Percentiles rank a stretch among this genome's conserved stretches.
These are phyloP conservation scores for Spinus olivaceus DNA, from an alignment of 2,797 vertebrate species.

Conservation along the genomic window DNA sequence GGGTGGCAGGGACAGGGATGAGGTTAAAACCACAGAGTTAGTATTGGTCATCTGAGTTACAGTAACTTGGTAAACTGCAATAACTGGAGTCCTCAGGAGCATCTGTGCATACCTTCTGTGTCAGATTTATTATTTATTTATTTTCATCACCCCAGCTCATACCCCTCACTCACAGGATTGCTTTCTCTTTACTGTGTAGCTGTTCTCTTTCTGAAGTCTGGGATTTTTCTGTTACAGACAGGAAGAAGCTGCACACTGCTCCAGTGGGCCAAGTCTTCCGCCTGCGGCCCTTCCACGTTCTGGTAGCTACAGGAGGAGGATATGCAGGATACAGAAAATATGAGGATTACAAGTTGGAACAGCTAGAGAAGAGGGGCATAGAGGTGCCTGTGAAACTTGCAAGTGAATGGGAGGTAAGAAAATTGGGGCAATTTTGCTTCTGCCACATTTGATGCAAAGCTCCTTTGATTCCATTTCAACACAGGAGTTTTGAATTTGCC, in stretches of 20 bases:
- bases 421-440: background rate
- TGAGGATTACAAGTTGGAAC: conserved; percentile 72
- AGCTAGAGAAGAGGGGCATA: conserved; percentile 76
- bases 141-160: background rate
- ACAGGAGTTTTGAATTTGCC: background rate
- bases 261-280: conserved; percentile 57
- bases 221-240: conserved; percentile 54
- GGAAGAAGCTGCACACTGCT: conserved; percentile 73
- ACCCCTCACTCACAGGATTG: background rate
- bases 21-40: background rate
- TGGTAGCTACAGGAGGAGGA: conserved; percentile 83
- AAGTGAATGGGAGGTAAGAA: conserved; percentile 82
- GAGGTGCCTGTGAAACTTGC: conserved; percentile 81
- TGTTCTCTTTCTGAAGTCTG: background rate
- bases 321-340: conserved; percentile 89
- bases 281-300: conserved; percentile 80
- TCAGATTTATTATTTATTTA: background rate
- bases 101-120: background rate
- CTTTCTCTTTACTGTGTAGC: background rate
- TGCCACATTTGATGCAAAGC: background rate
- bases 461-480: background rate
- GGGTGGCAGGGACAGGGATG: too few relatives aligned
- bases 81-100: background rate
- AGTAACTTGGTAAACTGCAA: background rate
- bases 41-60: background rate